These are phyloP conservation scores for Myotis brandtii DNA, from an alignment of 2,113 vertebrate species.

Conservation along the genomic window DNA sequence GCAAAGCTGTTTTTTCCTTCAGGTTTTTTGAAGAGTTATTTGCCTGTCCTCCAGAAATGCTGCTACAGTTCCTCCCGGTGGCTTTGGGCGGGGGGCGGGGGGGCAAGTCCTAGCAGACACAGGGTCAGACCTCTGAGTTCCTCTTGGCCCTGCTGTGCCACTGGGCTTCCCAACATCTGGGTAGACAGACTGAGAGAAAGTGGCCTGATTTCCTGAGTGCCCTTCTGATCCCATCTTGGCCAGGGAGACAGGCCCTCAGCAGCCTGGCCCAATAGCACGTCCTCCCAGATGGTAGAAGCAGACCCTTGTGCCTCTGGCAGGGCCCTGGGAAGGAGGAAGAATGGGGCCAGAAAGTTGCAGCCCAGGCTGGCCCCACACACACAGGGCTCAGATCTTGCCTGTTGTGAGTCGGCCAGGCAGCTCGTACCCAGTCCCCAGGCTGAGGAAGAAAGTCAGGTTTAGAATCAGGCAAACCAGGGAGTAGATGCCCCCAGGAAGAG, in stretches of 20 bases:
- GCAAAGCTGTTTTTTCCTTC: neutral
- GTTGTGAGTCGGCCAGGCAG: neutral
- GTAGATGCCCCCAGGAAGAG: neutral
- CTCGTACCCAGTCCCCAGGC: neutral
- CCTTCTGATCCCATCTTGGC: neutral
- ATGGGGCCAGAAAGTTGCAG: neutral
- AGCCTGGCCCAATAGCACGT: rapidly evolving
- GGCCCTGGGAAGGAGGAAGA: neutral
- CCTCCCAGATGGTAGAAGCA: neutral
- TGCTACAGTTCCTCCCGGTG: neutral
- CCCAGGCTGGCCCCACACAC: rapidly evolving
- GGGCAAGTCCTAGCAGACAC: neutral
- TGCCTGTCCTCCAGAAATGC: neutral
- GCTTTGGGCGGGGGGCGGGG: no score
- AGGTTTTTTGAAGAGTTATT: slow-evolving; percentile 58
- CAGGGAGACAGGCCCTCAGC: neutral
- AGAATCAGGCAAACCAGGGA: neutral
- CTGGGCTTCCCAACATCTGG: neutral
- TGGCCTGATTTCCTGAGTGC: neutral
- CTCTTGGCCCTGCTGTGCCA: neutral
- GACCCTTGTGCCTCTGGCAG: neutral
- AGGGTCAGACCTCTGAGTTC: neutral
- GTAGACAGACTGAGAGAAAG: neutral
- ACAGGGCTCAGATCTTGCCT: neutral
- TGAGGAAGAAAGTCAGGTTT: neutral